Conservation (phyloP, 2,888 invertebrate genomes). For the Agelastica alni region DNA sequence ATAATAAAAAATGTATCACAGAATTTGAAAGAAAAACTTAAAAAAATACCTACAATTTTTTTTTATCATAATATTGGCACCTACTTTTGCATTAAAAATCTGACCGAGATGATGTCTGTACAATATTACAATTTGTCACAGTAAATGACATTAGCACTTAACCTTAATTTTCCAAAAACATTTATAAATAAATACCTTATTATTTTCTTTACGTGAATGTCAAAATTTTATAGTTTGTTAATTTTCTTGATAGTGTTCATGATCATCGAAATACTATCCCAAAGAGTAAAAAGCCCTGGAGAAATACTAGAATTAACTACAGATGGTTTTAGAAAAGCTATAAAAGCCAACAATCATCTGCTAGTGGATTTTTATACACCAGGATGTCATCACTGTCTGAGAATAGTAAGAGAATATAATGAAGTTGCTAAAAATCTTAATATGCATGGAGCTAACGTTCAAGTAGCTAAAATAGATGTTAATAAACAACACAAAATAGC, state of each 20-base stretch:
- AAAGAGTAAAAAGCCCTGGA: conserved; percentile 6
- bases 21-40: too few species aligned
- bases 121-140: too few species aligned
- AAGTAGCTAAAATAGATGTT: conserved; percentile 68
- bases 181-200: too few species aligned
- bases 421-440: conserved; percentile 76
- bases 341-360: conserved; percentile 16
- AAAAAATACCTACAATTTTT: too few species aligned
- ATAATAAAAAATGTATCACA: too few species aligned
- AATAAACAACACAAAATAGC: conserved; percentile 64
- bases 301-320: conserved; percentile 23
- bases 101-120: too few species aligned
- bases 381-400: conserved; percentile 91
- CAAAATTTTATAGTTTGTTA: conserved; percentile 2
- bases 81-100: too few species aligned
- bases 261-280: background rate
- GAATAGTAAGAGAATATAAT: conserved; percentile 83
- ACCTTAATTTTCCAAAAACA: too few species aligned
- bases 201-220: conserved; percentile 5
- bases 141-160: too few species aligned
- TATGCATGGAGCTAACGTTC: conserved; percentile 55
- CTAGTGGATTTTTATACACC: conserved; percentile 77
- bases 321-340: conserved; percentile 17
- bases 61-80: too few species aligned
- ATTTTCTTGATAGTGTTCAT: background rate